phyloP scores from a whole-genome alignment of 2,888 invertebrate species.

The Troglohyphantes excavatus region DNA sequence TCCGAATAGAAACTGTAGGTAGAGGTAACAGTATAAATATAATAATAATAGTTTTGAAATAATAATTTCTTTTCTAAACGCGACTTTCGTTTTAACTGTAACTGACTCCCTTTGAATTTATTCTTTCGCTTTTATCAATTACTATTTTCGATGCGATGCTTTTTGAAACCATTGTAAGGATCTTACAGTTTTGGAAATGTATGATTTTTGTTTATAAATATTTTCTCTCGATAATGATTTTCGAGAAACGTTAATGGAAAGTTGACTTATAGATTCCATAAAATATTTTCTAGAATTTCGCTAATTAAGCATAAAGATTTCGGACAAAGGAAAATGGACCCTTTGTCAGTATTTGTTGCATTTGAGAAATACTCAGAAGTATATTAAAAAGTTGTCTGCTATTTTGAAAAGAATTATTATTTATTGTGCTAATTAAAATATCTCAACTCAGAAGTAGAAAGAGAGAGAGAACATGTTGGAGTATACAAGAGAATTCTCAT shows the following conservation, averaged over 20 bases:
- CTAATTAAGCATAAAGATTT: neutral
- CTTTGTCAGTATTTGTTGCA: neutral
- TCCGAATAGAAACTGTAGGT: slow-evolving; percentile 18
- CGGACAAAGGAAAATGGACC: neutral
- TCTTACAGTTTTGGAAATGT: neutral
- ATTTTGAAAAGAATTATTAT: no score
- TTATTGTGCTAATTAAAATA: no score
- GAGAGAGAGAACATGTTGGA: no score
- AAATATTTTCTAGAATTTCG: neutral
- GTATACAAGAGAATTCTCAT: no score
- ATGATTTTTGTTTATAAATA: neutral
- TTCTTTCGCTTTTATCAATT: slow-evolving; percentile 36
- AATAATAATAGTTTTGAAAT: neutral
- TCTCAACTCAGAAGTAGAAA: no score
- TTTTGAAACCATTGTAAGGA: slow-evolving; percentile 35
- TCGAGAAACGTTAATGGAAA: neutral
- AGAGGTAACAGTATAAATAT: slow-evolving; percentile 5
- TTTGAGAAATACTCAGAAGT: neutral
- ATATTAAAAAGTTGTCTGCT: no score
- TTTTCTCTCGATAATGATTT: slow-evolving; percentile 9
- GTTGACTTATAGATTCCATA: neutral
- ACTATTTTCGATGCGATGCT: neutral
- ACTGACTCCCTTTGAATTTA: slow-evolving; percentile 4
- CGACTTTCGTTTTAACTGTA: neutral
- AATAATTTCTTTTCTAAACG: neutral